These are phyloP conservation scores for Pseudococcus viburni DNA, from an alignment of 2,888 invertebrate genomes.

Conservation along the genomic window DNA sequence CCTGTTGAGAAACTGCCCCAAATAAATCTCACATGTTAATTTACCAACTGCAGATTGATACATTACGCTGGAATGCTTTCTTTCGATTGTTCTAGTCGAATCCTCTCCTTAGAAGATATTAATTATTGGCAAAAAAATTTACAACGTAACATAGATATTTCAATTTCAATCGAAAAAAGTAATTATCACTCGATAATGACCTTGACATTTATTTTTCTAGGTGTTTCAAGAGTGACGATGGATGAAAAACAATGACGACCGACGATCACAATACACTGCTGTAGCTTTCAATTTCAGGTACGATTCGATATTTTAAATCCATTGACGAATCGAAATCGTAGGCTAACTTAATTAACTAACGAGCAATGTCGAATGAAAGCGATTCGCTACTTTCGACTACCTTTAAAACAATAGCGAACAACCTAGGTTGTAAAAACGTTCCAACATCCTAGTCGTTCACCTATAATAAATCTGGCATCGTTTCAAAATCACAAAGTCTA, in stretches of 20 bases:
- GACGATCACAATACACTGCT: conserved; percentile 54
- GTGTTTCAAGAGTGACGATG: conserved; percentile 43
- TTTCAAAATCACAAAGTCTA: conserved; percentile 34
- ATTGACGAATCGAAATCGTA: conserved; percentile 3
- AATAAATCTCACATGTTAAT: neutral
- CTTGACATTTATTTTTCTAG: conserved; percentile 50
- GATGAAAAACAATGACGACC: conserved; percentile 50
- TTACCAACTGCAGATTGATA: neutral
- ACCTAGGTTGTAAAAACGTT: conserved; percentile 41
- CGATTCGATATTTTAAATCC: neutral
- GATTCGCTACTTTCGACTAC: conserved; percentile 37
- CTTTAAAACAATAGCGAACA: conserved; percentile 8
- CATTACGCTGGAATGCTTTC: neutral
- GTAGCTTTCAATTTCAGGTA: conserved; percentile 60
- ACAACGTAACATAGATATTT: neutral
- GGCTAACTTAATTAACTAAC: conserved; percentile 48
- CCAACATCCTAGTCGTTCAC: conserved; percentile 46
- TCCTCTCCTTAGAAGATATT: neutral
- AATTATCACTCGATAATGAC: neutral
- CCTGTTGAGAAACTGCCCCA: neutral
- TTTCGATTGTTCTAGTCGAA: neutral
- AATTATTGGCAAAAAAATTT: neutral
- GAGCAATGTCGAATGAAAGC: conserved; percentile 35
- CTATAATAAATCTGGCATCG: conserved; percentile 46
- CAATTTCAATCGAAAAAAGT: neutral